Evolutionary conservation across 2,113 vertebrate genomes (phyloP), one percentile per base, ranked within the genome.

Genomic region (Aramus guarauna): DNA sequence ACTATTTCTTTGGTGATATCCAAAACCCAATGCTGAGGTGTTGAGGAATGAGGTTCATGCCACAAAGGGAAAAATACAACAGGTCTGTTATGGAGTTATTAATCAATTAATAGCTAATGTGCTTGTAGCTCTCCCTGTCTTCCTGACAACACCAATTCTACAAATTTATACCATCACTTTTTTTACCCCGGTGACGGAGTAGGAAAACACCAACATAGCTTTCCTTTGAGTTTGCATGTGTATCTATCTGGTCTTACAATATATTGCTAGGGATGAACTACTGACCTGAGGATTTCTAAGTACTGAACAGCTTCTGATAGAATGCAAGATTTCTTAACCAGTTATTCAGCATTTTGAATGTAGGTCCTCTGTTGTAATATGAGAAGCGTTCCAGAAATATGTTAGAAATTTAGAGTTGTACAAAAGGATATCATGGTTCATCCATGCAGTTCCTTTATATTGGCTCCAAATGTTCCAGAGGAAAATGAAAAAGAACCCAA

Each of bases 1-100:
- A 27, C 5, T 27, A 14, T 21, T n/a, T 50, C 4, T 82, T 53
- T 52, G 4, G 6, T 9, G 9, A 36, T 41, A 48, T 34, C 30
- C 30, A 71, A 67, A 48, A 15, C 8, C 0, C 11, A 5, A 0
- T 29, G 4, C 6, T 41, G 21, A 91, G 7, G 12, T 37, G 16
- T 6, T 2, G 1, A 60, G 13, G 29, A 64, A 67, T 11, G 11
- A 66, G 2, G 2, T 71, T 71, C 2, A 1, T 75, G 15, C 3
- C 4, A 41, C 11, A 58, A 52, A 62, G 8, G 11, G 7, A 63
- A 81, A 64, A 72, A 66, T 15, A 56, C 3, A 12, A 2, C 18
- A 84, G n/a, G 12, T 53, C 2, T 36, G 4, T 2, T 23, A 53
- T 36, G 11, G 21, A 59, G 9, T 15, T 76, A 30, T 69, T 30